Percentiles rank a stretch among this genome's conserved stretches.
These are phyloP conservation scores for Paramacrobiotus metropolitanus DNA, from an alignment of 1,140 invertebrate genomes.

Conservation along the genomic window DNA sequence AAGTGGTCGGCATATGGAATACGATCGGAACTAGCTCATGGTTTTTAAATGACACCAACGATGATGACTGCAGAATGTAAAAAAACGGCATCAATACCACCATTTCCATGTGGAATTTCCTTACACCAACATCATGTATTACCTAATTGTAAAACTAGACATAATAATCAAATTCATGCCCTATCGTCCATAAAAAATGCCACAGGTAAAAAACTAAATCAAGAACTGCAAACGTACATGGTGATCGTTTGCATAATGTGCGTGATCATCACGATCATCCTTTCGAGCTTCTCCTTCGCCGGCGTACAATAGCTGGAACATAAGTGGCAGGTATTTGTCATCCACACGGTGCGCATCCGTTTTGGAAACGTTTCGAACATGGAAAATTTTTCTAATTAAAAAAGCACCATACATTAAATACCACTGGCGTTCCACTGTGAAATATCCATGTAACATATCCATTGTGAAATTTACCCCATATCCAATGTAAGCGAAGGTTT, in stretches of 20 bases:
- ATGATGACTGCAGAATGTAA: too few relatives aligned
- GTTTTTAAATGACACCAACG: slow-evolving; percentile 51
- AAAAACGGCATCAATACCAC: too few relatives aligned
- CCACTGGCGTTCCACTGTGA: background rate
- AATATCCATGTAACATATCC: background rate
- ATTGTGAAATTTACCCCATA: slow-evolving; percentile 45
- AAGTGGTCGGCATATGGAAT: slow-evolving; percentile 91
- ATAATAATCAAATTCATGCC: too few relatives aligned
- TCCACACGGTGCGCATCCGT: slow-evolving; percentile 93
- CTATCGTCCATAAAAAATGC: too few relatives aligned
- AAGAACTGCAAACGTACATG: slow-evolving; percentile 20
- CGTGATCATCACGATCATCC: slow-evolving; percentile 40
- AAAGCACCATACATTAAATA: slow-evolving; percentile 9
- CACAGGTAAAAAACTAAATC: too few relatives aligned
- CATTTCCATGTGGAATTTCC: too few relatives aligned
- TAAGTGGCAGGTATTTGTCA: slow-evolving; percentile 93
- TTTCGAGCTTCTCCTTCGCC: slow-evolving; percentile 73
- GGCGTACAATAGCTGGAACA: slow-evolving; percentile 75
- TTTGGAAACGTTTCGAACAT: slow-evolving; percentile 89
- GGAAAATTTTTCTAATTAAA: slow-evolving; percentile 77
- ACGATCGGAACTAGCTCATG: slow-evolving; percentile 88
- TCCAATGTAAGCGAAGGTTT: slow-evolving; percentile 82
- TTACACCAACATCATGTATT: too few relatives aligned
- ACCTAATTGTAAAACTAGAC: too few relatives aligned
- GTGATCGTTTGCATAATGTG: slow-evolving; percentile 17